phyloP scores from a whole-genome alignment of 2,797 vertebrate genomes.

The Alca torda region DNA sequence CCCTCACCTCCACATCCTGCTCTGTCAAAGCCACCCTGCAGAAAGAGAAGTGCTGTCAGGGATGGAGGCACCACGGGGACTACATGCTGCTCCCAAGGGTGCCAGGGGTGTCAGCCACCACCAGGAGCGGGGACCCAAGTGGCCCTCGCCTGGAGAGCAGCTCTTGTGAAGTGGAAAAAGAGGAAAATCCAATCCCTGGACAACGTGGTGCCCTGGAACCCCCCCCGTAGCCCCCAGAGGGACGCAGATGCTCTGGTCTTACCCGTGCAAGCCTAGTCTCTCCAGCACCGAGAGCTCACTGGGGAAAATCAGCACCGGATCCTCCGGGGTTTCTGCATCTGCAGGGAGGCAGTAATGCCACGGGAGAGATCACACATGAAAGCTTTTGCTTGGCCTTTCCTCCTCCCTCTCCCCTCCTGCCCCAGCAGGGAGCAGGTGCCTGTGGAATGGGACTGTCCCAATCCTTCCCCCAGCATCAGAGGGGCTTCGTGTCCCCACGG shows the following conservation, averaged over 20 bases:
- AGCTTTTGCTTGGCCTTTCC: not conserved
- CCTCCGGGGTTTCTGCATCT: not conserved
- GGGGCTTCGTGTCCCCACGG: not conserved
- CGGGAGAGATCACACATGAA: rapidly evolving
- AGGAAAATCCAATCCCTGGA: not conserved
- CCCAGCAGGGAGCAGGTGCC: not conserved
- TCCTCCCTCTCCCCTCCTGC: not conserved
- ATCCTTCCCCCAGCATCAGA: not conserved
- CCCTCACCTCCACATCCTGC: constrained; percentile 70
- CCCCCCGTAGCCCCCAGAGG: rapidly evolving
- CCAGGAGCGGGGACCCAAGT: not conserved
- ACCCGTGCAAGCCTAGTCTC: constrained; percentile 61
- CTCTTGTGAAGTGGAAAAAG: not conserved
- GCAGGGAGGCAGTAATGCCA: not conserved
- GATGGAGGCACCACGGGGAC: not conserved
- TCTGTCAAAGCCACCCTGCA: constrained; percentile 62
- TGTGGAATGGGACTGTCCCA: not conserved
- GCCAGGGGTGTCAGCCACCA: not conserved
- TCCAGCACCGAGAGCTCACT: constrained; percentile 35
- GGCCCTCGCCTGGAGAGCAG: rapidly evolving
- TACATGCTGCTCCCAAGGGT: not conserved
- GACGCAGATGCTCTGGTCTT: not conserved
- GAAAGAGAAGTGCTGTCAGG: constrained; percentile 27
- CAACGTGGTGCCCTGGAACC: rapidly evolving
- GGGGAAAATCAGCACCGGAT: not conserved